Percentiles rank a stretch among this genome's conserved stretches.
Evolutionary conservation across 2,113 vertebrate genomes (phyloP).

Genomic region (Donacobius atricapilla): DNA sequence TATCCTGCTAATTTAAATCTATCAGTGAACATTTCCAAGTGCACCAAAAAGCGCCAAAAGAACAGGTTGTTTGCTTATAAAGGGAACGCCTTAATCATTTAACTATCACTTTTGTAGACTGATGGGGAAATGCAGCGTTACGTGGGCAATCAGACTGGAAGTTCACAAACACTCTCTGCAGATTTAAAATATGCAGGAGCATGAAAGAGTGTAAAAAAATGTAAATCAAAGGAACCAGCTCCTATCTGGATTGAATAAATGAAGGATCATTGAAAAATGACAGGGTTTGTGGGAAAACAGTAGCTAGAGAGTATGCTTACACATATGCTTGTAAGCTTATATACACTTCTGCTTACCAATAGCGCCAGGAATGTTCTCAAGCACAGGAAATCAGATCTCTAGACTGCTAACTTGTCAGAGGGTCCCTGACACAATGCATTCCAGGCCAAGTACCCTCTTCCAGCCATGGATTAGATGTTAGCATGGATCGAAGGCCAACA

Average conservation of each 20-base stretch:
- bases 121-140: slow-evolving; percentile 41
- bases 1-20: slow-evolving; percentile 52
- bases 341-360: slow-evolving; percentile 67
- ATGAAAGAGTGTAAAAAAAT: slow-evolving; percentile 50
- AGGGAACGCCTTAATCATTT: slow-evolving; percentile 47
- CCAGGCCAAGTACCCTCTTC: background rate
- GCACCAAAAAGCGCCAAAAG: slow-evolving; percentile 31
- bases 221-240: slow-evolving; percentile 50
- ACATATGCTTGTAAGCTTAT: slow-evolving; percentile 66
- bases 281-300: slow-evolving; percentile 62
- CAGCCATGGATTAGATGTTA: background rate
- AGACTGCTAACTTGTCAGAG: background rate
- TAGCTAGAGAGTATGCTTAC: slow-evolving; percentile 64
- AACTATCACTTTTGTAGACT: slow-evolving; percentile 29
- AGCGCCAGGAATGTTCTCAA: slow-evolving; percentile 53
- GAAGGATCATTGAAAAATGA: slow-evolving; percentile 60
- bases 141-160: slow-evolving; percentile 48
- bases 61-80: slow-evolving; percentile 55
- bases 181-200: slow-evolving; percentile 54
- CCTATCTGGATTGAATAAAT: slow-evolving; percentile 39
- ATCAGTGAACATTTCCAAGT: slow-evolving; percentile 48
- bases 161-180: slow-evolving; percentile 8
- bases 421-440: background rate
- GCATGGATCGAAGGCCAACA: background rate
- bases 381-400: slow-evolving; percentile 3